These are phyloP conservation scores for Hylomyscus alleni DNA, from an alignment of 2,797 vertebrate species.

Conservation along the genomic window DNA sequence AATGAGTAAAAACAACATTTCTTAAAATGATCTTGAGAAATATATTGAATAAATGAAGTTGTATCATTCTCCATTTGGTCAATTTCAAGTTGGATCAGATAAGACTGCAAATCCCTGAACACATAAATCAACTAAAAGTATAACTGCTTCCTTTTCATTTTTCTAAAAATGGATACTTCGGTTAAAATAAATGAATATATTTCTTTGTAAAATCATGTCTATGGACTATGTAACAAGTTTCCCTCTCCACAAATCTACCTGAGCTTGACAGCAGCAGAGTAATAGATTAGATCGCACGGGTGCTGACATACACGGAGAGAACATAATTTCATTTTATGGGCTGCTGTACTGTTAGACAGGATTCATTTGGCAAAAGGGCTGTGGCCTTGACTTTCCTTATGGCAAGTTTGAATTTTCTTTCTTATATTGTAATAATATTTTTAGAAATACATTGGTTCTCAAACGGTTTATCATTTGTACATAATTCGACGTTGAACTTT, in stretches of 20 bases:
- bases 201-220: constrained; percentile 55
- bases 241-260: constrained; percentile 63
- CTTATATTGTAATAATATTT: constrained; percentile 77
- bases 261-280: constrained; percentile 70
- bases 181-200: constrained; percentile 41
- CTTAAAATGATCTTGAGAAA: not conserved
- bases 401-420: constrained; percentile 73
- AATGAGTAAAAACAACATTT: not conserved
- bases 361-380: constrained; percentile 77
- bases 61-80: not conserved
- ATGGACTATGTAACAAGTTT: constrained; percentile 37
- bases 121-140: not conserved
- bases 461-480: constrained; percentile 72
- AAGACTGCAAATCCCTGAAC: constrained; percentile 4
- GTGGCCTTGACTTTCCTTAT: constrained; percentile 69
- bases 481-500: constrained; percentile 73
- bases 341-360: constrained; percentile 66
- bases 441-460: constrained; percentile 66
- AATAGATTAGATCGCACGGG: constrained; percentile 77
- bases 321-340: constrained; percentile 81
- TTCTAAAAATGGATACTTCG: constrained; percentile 20
- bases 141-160: constrained; percentile 30
- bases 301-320: constrained; percentile 67
- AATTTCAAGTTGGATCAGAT: constrained; percentile 50
- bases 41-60: constrained; percentile 40